Base-by-base conservation (phyloP, 2,888 invertebrate species). In the Drosophila tripunctata region DNA sequence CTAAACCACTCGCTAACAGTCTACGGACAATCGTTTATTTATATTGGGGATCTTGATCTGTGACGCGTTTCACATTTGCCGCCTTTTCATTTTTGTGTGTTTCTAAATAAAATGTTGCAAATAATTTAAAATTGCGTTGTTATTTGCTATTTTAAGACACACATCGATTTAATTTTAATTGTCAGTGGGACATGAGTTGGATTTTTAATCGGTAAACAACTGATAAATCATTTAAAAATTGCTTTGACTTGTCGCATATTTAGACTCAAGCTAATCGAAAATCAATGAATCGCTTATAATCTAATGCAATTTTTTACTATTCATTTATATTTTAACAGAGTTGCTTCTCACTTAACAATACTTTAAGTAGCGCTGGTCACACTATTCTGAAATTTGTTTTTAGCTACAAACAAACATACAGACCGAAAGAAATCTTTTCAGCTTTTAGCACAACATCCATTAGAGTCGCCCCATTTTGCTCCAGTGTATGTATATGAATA, bases 141-240 rank as follows among this genome's bases (percentile, higher is more conserved):
- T n/a, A n/a, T 40, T 62, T 76, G 43, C 68, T 86, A 86, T 79
- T 80, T 79, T 62, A 80, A 86, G 55, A 62, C 43, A 33, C 57
- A 83, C 85, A 55, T 86, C 80, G 66, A 79, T 80, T 86, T 62
- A 58, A 79, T 64, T 83, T 64, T 79, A 65, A 78, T 62, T 71
- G 58, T 63, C 44, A 54, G 51, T 58, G n/a, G n/a, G n/a, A n/a
- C 68, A 70, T 12, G 58, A 66, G 60, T 73, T 69, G 66, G 55
- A 66, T 69, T 57, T 55, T 10, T 33, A 75, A 64, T 64, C 43
- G 22, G 19, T n/a, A 35, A 22, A 8, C 17, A 38, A 38, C 7
- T 31, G 19, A 24, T 8, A 50, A 64, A 40, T 45, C n/a, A 31
- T 7, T 7, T 31, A 19, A n/a, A 19, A 31, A 31, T 7, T 6